Evolutionary conservation across 2,888 invertebrate genomes (phyloP).

Genomic region (Eristalis intricaria): DNA sequence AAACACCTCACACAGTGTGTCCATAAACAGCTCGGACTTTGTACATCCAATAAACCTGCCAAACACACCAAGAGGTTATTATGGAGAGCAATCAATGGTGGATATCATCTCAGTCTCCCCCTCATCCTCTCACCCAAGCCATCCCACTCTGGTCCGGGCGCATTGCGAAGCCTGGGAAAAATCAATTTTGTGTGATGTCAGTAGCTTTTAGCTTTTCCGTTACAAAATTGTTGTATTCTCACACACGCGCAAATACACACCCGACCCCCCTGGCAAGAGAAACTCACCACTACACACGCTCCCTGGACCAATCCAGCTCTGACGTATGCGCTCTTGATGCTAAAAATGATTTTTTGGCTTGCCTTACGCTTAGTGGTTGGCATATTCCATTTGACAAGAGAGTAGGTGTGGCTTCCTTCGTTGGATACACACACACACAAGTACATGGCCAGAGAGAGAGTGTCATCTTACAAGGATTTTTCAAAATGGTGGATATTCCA

Average conservation of each 20-base stretch:
- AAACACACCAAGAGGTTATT: slow-evolving; percentile 9
- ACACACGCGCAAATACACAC: no score
- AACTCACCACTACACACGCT: slow-evolving; percentile 50
- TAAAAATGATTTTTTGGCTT: slow-evolving; percentile 70
- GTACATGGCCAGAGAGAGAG: neutral
- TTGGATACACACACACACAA: neutral
- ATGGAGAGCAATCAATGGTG: slow-evolving; percentile 6
- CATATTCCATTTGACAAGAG: slow-evolving; percentile 64
- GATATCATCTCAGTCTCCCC: neutral
- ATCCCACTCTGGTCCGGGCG: neutral
- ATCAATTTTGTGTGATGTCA: slow-evolving; percentile 69
- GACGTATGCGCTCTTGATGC: slow-evolving; percentile 63
- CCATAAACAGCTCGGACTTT: slow-evolving; percentile 10
- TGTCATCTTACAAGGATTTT: slow-evolving; percentile 29
- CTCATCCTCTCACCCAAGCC: neutral
- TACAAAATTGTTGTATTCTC: slow-evolving; percentile 53
- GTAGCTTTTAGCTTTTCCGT: slow-evolving; percentile 72
- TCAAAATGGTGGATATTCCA: slow-evolving; percentile 65
- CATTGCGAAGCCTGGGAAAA: slow-evolving; percentile 34
- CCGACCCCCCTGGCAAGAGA: neutral
- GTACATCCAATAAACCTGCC: slow-evolving; percentile 21
- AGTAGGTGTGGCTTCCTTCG: slow-evolving; percentile 60
- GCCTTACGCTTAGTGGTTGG: slow-evolving; percentile 72
- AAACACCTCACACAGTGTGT: slow-evolving; percentile 15
- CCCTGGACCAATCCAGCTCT: slow-evolving; percentile 51